Base-by-base conservation (phyloP, 2,113 vertebrate species). In the Columba janthina region DNA sequence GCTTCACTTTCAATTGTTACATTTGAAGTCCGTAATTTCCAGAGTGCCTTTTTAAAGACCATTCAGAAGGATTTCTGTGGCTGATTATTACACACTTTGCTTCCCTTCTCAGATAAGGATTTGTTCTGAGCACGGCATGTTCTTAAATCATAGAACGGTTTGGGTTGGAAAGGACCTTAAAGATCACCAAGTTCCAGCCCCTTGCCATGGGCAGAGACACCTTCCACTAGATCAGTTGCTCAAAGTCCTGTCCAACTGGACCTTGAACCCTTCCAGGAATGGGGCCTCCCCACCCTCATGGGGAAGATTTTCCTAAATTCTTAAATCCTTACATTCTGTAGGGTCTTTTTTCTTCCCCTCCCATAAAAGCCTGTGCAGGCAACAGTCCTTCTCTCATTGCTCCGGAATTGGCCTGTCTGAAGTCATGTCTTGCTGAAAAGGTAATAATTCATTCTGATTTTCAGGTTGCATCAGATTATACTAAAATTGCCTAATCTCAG, bases 1-100 rank as follows among this genome's bases (percentile, higher is more conserved):
- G 92, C 64, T 94, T 97, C 93, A 65, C 66, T 92, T 96, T 85
- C 87, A 91, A n/a, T 77, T 74, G 81, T 79, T 93, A 64, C 53
- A 69, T 83, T 83, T 89, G 65, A 94, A 94, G 72, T 54, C 67
- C 32, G 67, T 94, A 87, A 95, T 92, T 96, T 92, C 72, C 66
- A 85, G 67, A 64, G 46, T 54, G 42, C 16, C 14, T 86, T 88
- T 94, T 67, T 10, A 13, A 85, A 96, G 61, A 87, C 32, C 58
- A 87, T 70, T 96, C 74, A 73, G 44, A 66, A 67, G 53, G 46
- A 94, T 80, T 96, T 96, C 87, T 88, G 48, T 18, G 74, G 50
- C n/a, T 86, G 66, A 89, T 78, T 85, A 71, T 82, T 88, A 79
- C 48, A 75, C 32, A 22, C 42, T 73, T 57, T 0, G 5, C 53